phyloP scores from a whole-genome alignment of 1,140 invertebrate species.

The Saxidomus purpurata region DNA sequence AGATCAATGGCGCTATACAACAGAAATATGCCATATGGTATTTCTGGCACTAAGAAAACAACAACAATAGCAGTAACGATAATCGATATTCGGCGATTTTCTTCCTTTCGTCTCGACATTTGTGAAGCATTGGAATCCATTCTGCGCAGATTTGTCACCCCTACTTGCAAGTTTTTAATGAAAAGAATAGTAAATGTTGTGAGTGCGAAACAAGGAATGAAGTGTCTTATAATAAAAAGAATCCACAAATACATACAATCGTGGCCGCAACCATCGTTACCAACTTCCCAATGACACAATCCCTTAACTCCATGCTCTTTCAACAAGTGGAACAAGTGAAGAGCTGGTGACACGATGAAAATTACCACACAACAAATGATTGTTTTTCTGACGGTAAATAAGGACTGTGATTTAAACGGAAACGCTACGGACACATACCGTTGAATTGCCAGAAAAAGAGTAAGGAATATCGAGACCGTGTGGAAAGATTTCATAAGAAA shows the following conservation, averaged over 20 bases:
- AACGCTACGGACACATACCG: not conserved
- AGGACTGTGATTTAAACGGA: constrained; percentile 8
- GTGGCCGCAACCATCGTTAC: not conserved
- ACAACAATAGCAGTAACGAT: constrained; percentile 47
- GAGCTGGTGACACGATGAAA: not conserved
- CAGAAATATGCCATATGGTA: constrained; percentile 57
- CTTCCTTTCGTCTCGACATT: not conserved
- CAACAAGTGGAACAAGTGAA: constrained; percentile 41
- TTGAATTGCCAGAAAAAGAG: constrained; percentile 52
- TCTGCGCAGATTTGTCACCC: not conserved
- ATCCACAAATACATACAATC: constrained; percentile 52
- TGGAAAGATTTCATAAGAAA: constrained; percentile 51
- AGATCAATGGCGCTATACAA: constrained; percentile 24
- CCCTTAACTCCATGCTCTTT: constrained; percentile 27
- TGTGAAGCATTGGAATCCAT: constrained; percentile 3
- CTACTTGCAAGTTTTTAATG: constrained; percentile 10
- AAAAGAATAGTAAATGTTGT: constrained; percentile 28
- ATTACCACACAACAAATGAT: constrained; percentile 1
- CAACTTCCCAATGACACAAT: constrained; percentile 32
- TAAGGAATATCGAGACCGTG: constrained; percentile 54
- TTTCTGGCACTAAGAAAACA: constrained; percentile 58
- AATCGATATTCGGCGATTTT: constrained; percentile 36
- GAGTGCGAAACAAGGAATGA: constrained; percentile 30
- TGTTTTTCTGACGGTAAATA: not conserved
- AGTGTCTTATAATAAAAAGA: constrained; percentile 16